Percentiles rank a stretch among this genome's conserved stretches.
phyloP scores from a whole-genome alignment of 2,888 invertebrate genomes.

The Biston stratarius region DNA sequence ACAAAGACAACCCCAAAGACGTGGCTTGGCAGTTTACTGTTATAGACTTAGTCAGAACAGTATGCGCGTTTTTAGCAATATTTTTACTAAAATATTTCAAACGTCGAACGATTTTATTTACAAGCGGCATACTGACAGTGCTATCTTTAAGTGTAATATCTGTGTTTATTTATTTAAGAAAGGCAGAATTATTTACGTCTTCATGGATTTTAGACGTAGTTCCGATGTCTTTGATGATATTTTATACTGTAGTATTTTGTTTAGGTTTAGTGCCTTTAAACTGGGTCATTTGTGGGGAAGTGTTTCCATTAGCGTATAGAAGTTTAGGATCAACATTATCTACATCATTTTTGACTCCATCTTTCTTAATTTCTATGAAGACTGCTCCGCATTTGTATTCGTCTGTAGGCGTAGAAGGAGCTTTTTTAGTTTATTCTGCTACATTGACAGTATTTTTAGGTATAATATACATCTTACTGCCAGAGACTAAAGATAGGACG shows the following conservation, averaged over 20 bases:
- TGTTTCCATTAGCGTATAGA: slow-evolving; percentile 79
- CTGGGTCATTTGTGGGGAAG: slow-evolving; percentile 83
- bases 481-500: slow-evolving; percentile 80
- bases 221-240: slow-evolving; percentile 75
- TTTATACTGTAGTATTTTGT: slow-evolving; percentile 77
- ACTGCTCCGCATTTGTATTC: slow-evolving; percentile 80
- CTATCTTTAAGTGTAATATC: slow-evolving; percentile 71
- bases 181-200: slow-evolving; percentile 63
- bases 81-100: slow-evolving; percentile 75
- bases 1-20: slow-evolving; percentile 68
- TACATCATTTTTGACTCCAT: slow-evolving; percentile 77
- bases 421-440: slow-evolving; percentile 77
- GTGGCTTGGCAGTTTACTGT: slow-evolving; percentile 87
- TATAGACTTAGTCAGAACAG: slow-evolving; percentile 88
- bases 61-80: slow-evolving; percentile 87
- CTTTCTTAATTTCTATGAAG: slow-evolving; percentile 81
- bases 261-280: slow-evolving; percentile 78
- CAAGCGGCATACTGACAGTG: slow-evolving; percentile 75
- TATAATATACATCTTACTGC: slow-evolving; percentile 71
- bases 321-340: slow-evolving; percentile 79
- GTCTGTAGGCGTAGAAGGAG: slow-evolving; percentile 78
- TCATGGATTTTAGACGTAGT: slow-evolving; percentile 67
- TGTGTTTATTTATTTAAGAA: slow-evolving; percentile 73
- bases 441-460: slow-evolving; percentile 68
- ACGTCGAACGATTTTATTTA: slow-evolving; percentile 74